Conservation (phyloP, 2,888 invertebrate genomes). For the Cerceris ruficornis region DNA sequence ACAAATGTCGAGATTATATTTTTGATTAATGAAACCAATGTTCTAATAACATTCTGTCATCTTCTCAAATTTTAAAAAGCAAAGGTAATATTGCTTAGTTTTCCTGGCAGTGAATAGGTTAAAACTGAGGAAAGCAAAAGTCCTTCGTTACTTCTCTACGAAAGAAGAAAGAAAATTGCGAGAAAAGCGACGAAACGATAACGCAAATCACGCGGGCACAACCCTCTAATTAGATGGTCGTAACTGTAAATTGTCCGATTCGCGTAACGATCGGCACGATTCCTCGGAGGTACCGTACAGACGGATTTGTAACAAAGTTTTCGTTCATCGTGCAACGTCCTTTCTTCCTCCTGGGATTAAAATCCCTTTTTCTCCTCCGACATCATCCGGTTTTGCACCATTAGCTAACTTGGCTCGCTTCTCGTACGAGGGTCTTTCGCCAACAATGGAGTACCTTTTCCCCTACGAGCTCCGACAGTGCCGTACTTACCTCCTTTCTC, state of each 20-base stretch:
- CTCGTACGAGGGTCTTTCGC: slow-evolving; percentile 42
- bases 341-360: slow-evolving; percentile 37
- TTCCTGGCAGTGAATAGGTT: no score
- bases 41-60: no score
- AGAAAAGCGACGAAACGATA: no score
- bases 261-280: slow-evolving; percentile 31
- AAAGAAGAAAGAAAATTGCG: no score
- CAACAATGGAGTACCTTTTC: slow-evolving; percentile 45
- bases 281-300: not conserved
- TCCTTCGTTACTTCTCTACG: no score
- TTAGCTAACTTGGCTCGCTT: slow-evolving; percentile 51
- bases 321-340: slow-evolving; percentile 14
- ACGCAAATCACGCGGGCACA: not conserved
- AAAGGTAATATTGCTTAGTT: no score
- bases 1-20: no score
- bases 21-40: no score
- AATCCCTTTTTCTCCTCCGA: slow-evolving; percentile 20
- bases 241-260: not conserved
- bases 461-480: slow-evolving; percentile 14
- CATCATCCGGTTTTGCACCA: slow-evolving; percentile 59
- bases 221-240: not conserved
- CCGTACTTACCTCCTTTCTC: slow-evolving; percentile 19
- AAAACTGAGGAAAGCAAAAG: no score
- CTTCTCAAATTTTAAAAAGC: no score
- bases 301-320: slow-evolving; percentile 45